Percentiles rank a stretch among this genome's conserved stretches.
Conservation (phyloP, 1,140 invertebrate species). For the Hypothenemus hampei region DNA sequence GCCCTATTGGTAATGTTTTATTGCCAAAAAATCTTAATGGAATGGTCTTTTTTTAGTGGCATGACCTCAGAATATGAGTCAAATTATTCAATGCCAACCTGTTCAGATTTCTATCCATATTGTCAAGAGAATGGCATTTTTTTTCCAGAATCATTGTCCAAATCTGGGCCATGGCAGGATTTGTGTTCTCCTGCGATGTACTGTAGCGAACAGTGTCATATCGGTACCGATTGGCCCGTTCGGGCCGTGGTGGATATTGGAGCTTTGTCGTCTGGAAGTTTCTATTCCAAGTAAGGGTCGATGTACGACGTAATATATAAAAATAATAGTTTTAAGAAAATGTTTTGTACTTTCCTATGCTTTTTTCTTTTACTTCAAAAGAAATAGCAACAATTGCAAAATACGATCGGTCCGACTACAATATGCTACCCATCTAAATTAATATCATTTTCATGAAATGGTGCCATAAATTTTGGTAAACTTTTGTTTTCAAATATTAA, state of each 20-base stretch:
- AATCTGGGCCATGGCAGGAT: conserved; percentile 37
- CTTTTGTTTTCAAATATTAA: no score
- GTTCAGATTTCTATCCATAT: conserved; percentile 34
- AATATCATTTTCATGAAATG: no score
- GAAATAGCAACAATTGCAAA: no score
- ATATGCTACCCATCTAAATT: no score
- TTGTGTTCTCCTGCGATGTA: conserved; percentile 43
- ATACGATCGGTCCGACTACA: no score
- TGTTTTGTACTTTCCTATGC: no score
- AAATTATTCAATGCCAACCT: conserved; percentile 33
- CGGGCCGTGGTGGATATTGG: conserved; percentile 34
- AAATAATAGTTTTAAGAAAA: no score
- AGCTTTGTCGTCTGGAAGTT: no score
- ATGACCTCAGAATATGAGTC: conserved; percentile 34
- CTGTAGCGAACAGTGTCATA: conserved; percentile 43
- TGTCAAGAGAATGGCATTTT: conserved; percentile 28
- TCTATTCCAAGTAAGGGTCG: no score
- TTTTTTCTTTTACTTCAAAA: no score
- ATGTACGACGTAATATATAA: no score
- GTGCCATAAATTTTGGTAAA: no score
- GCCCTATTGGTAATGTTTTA: conserved; percentile 31
- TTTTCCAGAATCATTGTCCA: conserved; percentile 29
- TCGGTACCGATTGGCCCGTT: conserved; percentile 41
- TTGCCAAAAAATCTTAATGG: not conserved
- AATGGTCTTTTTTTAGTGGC: conserved; percentile 33